Percentiles rank a stretch among this genome's conserved stretches.
These are phyloP conservation scores for Myopa tessellatipennis DNA, from an alignment of 2,888 invertebrate genomes.

Conservation along the genomic window DNA sequence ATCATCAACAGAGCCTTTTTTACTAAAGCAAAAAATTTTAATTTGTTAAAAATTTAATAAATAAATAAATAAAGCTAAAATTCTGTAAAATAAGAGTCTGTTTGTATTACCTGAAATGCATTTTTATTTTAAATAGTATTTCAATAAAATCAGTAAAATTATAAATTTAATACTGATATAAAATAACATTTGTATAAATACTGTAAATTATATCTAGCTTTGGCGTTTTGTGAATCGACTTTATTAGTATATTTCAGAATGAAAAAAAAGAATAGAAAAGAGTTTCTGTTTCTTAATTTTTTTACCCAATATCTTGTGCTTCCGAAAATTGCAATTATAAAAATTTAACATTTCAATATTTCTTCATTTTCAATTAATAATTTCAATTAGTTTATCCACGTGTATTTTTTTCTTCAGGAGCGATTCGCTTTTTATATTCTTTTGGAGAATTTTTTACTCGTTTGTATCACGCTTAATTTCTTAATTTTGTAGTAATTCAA, in stretches of 20 bases:
- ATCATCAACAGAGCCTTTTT: not conserved
- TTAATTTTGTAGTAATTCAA: constrained; percentile 32
- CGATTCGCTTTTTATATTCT: not conserved
- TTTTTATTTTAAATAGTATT: too few species aligned
- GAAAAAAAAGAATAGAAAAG: too few species aligned
- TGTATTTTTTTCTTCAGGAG: not conserved
- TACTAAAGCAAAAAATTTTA: not conserved
- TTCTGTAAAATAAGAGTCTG: not conserved
- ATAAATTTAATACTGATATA: too few species aligned
- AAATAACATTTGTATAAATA: too few species aligned
- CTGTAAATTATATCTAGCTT: too few species aligned
- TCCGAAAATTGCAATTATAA: not conserved
- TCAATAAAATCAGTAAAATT: too few species aligned
- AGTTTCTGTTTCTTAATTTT: not conserved
- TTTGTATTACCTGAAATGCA: too few species aligned
- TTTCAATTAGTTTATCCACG: not conserved
- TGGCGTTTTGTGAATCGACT: too few species aligned
- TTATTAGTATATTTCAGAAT: too few species aligned
- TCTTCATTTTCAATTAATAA: not conserved
- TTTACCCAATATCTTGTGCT: not conserved
- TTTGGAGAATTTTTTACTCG: constrained; percentile 13
- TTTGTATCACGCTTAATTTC: constrained; percentile 35
- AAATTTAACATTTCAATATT: not conserved
- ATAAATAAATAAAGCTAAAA: not conserved
- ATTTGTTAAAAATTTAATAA: not conserved